Evolutionary conservation across 2,888 invertebrate species (phyloP), one percentile per base, ranked within the genome.

Genomic region (Eumerus sabulonum): DNA sequence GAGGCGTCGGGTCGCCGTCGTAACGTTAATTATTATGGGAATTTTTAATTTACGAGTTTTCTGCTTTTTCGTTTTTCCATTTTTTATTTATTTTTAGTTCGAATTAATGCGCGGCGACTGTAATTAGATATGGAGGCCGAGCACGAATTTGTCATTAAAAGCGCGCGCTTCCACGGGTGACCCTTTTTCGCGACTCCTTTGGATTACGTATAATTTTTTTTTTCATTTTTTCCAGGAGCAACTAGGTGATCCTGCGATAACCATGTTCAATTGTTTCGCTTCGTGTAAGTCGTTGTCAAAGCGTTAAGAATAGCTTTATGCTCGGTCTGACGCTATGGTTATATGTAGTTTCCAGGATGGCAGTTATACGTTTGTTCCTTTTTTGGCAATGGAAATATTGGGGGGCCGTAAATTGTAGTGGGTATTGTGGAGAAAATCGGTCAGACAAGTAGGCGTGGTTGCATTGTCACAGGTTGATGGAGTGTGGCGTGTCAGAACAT

Each of bases 121-220:
- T 62, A 72, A 77, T 77, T 77, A 77, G 76, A 77, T 72, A 72
- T 57, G 62, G 66, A 67, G 62, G 62, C 57, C n/a, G 62, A 63
- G 67, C 76, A 77, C 76, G 76, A 77, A 67, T 77, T 77, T 77
- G 76, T 77, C 76, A 77, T 77, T 77, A 77, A 77, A 45, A 53
- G 35, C 57, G 18, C 1, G 51, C 11, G 9, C 12, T 40, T n/a
- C n/a, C 1, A 40, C 27, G 48, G 47, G 56, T 59, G 70, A 64
- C 48, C 59, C 42, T 9, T 59, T 70, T 62, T 14, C 27, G 27
- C 7, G 2, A 7, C 7, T 27, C 27, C 27, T 27, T 27, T 27
- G 27, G 27, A 27, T 27, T 27, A 27, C 7, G 27, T 27, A 4
- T 27, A 2, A 7, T 7, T 27, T 2, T 2, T 27, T 27, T 27